Evolutionary conservation across 2,797 vertebrate genomes (phyloP), one percentile per base, ranked within the genome.

Genomic region (Nothura maculosa): DNA sequence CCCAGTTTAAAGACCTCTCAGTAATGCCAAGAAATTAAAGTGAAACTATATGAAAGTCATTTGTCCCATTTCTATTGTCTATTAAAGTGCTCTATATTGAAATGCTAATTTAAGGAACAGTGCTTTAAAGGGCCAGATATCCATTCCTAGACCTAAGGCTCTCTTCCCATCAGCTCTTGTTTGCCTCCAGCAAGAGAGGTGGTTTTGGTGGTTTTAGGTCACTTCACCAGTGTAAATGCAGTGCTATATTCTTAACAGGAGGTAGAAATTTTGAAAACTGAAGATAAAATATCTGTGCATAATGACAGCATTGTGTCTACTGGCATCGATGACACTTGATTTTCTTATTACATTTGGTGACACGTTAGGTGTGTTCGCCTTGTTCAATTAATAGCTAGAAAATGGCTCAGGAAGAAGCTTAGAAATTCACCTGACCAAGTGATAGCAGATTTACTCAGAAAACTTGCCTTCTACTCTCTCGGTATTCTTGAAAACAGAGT

Each of bases 1-100:
- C 92, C 95, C 64, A 94, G 77, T 96, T 96, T 95, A 85, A 84
- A 94, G 92, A 91, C 77, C 74, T 94, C 40, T 82, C 68, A 72
- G 57, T 86, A 87, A 84, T 55, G 89, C 8, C 20, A 91, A 81
- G 38, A 84, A 92, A 91, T 66, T 81, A 54, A 86, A 91, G 77
- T 58, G 88, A 81, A 90, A 90, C n/a, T 86, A 12, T 50, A 62
- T 85, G 57, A 93, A 92, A 93, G 91, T 95, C 1, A 66, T 93
- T 91, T 91, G 92, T 86, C 91, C 93, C 96, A 84, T 96, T 95
- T 85, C 89, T 86, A 43, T 45, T 3, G 8, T 75, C 91, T 84
- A 61, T 55, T 89, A 77, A 84, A 91, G 70, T 84, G 63, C 86
- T 93, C 64, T 25, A 14, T 63, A 43, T 36, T 79, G 42, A 43